Conservation (phyloP, 2,797 vertebrate genomes). For the Gorsachius magnificus region DNA sequence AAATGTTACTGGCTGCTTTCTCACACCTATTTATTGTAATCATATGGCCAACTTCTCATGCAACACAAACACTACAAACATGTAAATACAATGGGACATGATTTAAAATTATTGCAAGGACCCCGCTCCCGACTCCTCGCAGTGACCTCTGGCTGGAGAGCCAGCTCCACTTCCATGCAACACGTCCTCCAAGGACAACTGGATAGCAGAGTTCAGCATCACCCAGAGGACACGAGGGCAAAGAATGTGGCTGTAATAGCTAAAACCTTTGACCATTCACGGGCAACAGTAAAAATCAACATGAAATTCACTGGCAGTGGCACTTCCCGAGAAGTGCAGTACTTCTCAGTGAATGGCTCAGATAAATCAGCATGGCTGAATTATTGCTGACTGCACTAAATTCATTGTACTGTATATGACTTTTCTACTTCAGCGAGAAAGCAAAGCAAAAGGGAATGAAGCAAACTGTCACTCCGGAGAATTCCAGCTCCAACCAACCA, state of each 20-base stretch:
- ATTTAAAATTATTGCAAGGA: neutral
- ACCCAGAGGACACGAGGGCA: neutral
- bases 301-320: neutral
- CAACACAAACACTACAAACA: neutral
- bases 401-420: conserved; percentile 28
- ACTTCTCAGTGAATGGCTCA: neutral
- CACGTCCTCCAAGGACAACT: neutral
- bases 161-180: neutral
- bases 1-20: neutral
- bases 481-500: conserved; percentile 35
- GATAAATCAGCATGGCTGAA: conserved; percentile 43
- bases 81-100: neutral
- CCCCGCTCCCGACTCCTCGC: neutral
- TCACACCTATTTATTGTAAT: neutral
- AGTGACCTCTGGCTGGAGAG: neutral
- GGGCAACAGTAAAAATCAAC: conserved; percentile 39
- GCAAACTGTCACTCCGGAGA: conserved; percentile 51
- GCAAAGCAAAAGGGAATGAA: conserved; percentile 34
- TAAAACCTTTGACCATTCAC: neutral
- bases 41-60: neutral
- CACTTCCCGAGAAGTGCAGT: conserved; percentile 3
- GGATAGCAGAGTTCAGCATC: neutral
- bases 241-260: neutral
- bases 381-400: conserved; percentile 54
- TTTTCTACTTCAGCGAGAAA: conserved; percentile 64